These are phyloP conservation scores for Leptinotarsa lineolata DNA, from an alignment of 1,140 invertebrate species.

Conservation along the genomic window DNA sequence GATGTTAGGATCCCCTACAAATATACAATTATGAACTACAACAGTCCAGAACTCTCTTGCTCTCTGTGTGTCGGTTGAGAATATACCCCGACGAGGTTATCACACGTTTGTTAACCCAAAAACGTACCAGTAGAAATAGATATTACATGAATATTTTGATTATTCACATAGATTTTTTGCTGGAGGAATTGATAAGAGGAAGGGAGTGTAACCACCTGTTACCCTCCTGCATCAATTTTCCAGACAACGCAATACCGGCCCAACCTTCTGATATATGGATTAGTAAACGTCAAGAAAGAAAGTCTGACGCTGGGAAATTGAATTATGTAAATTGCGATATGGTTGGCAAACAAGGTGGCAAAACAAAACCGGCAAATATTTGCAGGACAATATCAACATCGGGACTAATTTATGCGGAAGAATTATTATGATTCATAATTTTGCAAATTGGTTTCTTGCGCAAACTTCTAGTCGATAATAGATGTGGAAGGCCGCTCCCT, in stretches of 20 bases:
- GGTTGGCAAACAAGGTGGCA: conserved; percentile 7
- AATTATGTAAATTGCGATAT: conserved; percentile 22
- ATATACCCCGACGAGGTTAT: no score
- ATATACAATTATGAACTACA: no score
- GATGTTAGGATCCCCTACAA: no score
- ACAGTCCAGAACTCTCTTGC: no score
- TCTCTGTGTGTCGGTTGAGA: no score
- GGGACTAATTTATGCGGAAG: conserved; percentile 20
- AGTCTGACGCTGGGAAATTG: neutral
- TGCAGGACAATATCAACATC: conserved; percentile 10
- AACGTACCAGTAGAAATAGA: no score
- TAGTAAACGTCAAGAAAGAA: neutral
- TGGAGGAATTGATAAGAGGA: no score
- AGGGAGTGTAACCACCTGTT: no score
- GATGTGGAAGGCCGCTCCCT: no score
- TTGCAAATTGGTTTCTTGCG: conserved; percentile 38
- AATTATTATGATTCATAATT: conserved; percentile 39
- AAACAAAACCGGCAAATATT: conserved; percentile 28
- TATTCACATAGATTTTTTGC: no score
- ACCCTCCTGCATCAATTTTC: neutral
- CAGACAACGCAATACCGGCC: conserved; percentile 1
- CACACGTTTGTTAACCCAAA: no score
- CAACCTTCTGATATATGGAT: neutral
- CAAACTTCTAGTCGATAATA: conserved; percentile 13
- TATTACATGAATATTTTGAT: no score